A percentile compares a stretch with the other conserved stretches of the same genome.
Evolutionary conservation across 2,888 invertebrate species (phyloP).

Genomic region (Papilio elwesi): DNA sequence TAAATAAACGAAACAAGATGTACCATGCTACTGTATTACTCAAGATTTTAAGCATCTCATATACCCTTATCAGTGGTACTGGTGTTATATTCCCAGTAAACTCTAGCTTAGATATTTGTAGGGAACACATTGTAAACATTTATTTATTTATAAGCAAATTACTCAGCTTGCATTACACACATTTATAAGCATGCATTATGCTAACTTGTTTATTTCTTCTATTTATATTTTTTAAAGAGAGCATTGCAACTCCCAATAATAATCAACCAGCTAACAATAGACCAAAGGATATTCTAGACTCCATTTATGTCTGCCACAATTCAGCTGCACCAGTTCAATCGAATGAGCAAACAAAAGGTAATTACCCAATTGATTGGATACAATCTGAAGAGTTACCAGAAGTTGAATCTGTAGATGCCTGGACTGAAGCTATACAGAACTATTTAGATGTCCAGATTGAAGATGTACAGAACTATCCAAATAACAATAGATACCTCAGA

Average conservation of each 20-base stretch:
- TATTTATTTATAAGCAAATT: neutral
- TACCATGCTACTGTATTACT: too few relatives aligned
- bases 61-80: too few relatives aligned
- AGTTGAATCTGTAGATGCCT: neutral
- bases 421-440: neutral
- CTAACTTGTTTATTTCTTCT: neutral
- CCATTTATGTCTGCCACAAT: neutral
- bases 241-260: neutral
- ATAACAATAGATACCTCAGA: slow-evolving; percentile 13
- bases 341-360: slow-evolving; percentile 3
- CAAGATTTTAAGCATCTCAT: too few relatives aligned
- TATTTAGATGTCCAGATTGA: neutral
- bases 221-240: neutral
- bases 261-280: neutral
- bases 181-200: neutral
- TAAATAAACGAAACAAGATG: too few relatives aligned
- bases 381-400: neutral
- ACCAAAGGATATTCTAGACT: neutral
- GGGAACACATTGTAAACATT: too few relatives aligned
- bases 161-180: too few relatives aligned
- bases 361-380: neutral
- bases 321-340: neutral
- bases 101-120: neutral
- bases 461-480: neutral
- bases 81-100: too few relatives aligned